A percentile compares a stretch with the other conserved stretches of the same genome.
Conservation (phyloP, 2,888 invertebrate genomes). For the Sinelater perroti region DNA sequence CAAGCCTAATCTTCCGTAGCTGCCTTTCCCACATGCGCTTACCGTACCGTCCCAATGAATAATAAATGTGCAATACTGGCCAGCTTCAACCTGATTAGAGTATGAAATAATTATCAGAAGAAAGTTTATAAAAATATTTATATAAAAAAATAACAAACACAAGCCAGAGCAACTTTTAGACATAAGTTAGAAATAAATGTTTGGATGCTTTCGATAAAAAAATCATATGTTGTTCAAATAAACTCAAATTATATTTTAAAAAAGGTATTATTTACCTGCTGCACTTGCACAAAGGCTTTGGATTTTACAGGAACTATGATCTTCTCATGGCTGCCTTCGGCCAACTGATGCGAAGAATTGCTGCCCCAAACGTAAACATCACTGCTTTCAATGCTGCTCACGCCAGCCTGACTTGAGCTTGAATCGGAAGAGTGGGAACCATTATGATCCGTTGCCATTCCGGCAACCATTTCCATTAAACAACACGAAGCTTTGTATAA, state of each 20-base stretch:
- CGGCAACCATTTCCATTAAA: constrained; percentile 64
- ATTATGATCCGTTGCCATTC: constrained; percentile 60
- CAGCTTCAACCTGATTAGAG: constrained; percentile 67
- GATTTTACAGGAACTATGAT: constrained; percentile 66
- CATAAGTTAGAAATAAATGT: not conserved
- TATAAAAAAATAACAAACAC: too few species aligned
- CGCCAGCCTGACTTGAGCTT: constrained; percentile 28
- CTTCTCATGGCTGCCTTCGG: constrained; percentile 69
- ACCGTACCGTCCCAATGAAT: constrained; percentile 67
- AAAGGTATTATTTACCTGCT: too few species aligned
- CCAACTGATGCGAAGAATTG: constrained; percentile 71
- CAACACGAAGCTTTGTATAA: constrained; percentile 65
- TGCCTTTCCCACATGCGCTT: constrained; percentile 70
- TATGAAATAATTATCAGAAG: too few species aligned
- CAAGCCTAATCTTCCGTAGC: constrained; percentile 70
- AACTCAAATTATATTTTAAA: too few species aligned
- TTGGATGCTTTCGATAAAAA: not conserved
- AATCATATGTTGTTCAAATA: not conserved
- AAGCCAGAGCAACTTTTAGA: too few species aligned
- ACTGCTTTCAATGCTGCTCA: constrained; percentile 55
- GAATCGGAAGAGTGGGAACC: constrained; percentile 50
- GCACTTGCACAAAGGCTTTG: constrained; percentile 66
- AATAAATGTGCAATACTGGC: constrained; percentile 71
- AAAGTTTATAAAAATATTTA: too few species aligned
- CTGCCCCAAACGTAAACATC: constrained; percentile 73